phyloP scores from a whole-genome alignment of 2,797 vertebrate species.

The Chelidonichthys spinosus region DNA sequence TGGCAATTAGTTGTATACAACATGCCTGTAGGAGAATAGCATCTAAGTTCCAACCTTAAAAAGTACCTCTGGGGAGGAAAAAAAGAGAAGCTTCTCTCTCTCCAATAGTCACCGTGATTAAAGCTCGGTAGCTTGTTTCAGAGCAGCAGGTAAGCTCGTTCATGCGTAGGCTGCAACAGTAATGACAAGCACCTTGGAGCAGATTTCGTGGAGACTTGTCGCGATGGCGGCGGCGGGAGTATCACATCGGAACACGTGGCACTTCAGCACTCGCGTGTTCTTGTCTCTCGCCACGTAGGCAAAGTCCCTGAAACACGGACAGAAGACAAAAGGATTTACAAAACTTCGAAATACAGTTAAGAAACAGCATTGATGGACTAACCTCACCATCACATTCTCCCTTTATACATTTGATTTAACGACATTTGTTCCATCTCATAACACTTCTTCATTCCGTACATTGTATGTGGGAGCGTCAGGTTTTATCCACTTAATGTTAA shows the following conservation, averaged over 20 bases:
- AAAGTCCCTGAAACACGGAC: constrained; percentile 89
- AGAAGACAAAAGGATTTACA: constrained; percentile 4
- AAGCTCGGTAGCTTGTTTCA: constrained; percentile 35
- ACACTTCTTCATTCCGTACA: constrained; percentile 21
- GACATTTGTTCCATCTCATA: constrained; percentile 41
- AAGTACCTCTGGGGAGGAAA: neutral
- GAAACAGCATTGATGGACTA: neutral
- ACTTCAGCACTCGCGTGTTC: constrained; percentile 97
- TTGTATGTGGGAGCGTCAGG: constrained; percentile 6
- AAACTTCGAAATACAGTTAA: neutral
- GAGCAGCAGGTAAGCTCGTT: constrained; percentile 32
- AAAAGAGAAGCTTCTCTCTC: neutral
- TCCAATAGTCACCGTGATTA: constrained; percentile 28
- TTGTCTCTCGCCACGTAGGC: constrained; percentile 98
- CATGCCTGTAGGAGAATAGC: neutral
- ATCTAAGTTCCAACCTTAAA: constrained; percentile 3
- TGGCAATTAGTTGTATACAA: constrained; percentile 4
- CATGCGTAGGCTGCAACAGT: neutral
- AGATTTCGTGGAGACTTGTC: constrained; percentile 98
- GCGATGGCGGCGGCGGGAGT: constrained; percentile 97
- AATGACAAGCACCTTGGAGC: constrained; percentile 85
- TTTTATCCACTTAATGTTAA: constrained; percentile 31
- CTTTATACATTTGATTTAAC: constrained; percentile 22
- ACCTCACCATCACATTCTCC: constrained; percentile 7
- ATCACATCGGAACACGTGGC: constrained; percentile 99